Evolutionary conservation across 1,140 invertebrate genomes (phyloP), one percentile per base, ranked within the genome.

Genomic region (Ips typographus): DNA sequence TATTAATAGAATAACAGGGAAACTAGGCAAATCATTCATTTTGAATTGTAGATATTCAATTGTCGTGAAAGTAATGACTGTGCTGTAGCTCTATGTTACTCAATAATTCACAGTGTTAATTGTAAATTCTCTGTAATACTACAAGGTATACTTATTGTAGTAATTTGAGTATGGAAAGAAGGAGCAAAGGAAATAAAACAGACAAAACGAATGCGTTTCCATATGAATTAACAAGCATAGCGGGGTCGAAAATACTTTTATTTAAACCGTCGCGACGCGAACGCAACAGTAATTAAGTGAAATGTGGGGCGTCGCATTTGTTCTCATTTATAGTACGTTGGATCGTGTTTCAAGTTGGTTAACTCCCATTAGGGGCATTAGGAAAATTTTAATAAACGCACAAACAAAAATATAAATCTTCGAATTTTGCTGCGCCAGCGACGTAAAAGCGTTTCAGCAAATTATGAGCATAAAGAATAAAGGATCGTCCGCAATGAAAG

Each of bases 391-490:
- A 68, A 60, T 68, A 68, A 68, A 58, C 64, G 53, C 49, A 66
- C 64, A 68, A 68, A 68, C 65, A 68, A 68, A 51, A 59, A 60
- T 43, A 68, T 68, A 68, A 68, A 68, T 68, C 65, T 60, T 53
- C 40, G 7, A 52, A 52, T 66, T 22, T 60, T 68, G 47, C 47
- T 42, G n/a, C 43, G 40, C 40, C 7, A 40, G 43, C 8, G n/a
- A 60, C 22, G 6, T 56, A 65, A 58, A 66, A 58, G 53, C 64
- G 47, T 60, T 68, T 68, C 3, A 22, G 49, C 42, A 68, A 68
- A 68, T 68, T 68, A 52, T 51, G 56, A 42, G 40, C 56, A 43
- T 59, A 68, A 68, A 41, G 53, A 58, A 44, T 57, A 65, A 65
- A 65, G 53, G 2, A 65, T 65, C n/a, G 53, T 47, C 22, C 49